phyloP scores from a whole-genome alignment of 2,888 invertebrate species.

The Corythucha ciliata region DNA sequence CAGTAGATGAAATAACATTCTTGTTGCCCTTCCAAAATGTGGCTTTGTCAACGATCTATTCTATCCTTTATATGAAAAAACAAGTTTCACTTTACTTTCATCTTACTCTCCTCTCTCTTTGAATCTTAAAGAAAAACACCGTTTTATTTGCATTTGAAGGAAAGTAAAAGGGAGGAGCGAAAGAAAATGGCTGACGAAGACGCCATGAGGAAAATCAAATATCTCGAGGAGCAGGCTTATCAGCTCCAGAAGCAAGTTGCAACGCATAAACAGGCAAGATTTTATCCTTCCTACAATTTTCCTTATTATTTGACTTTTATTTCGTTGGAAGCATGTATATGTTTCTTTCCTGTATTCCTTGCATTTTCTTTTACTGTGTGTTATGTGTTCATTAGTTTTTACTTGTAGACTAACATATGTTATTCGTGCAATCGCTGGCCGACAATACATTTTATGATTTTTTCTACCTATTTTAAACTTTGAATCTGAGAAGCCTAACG shows the following conservation, averaged over 20 bases:
- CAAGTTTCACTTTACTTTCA: not conserved
- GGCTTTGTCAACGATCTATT: no score
- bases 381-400: not conserved
- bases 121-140: not conserved
- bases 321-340: slow-evolving; percentile 11
- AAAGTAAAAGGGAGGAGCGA: slow-evolving; percentile 81
- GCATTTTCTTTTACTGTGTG: not conserved
- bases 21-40: no score
- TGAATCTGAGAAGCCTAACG: not conserved
- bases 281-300: slow-evolving; percentile 6
- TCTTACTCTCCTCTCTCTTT: not conserved
- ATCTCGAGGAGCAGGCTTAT: slow-evolving; percentile 86
- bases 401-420: not conserved
- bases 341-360: not conserved
- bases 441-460: not conserved
- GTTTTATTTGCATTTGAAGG: slow-evolving; percentile 46
- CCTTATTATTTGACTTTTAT: slow-evolving; percentile 10
- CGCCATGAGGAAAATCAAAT: slow-evolving; percentile 85
- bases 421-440: not conserved
- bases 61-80: not conserved
- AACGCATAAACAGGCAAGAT: slow-evolving; percentile 63
- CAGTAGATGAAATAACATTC: no score
- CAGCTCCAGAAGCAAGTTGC: slow-evolving; percentile 85
- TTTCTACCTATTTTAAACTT: not conserved
- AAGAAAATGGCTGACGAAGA: slow-evolving; percentile 92